Evolutionary conservation across 2,797 vertebrate species (phyloP).

Genomic region (Salarias fasciatus): DNA sequence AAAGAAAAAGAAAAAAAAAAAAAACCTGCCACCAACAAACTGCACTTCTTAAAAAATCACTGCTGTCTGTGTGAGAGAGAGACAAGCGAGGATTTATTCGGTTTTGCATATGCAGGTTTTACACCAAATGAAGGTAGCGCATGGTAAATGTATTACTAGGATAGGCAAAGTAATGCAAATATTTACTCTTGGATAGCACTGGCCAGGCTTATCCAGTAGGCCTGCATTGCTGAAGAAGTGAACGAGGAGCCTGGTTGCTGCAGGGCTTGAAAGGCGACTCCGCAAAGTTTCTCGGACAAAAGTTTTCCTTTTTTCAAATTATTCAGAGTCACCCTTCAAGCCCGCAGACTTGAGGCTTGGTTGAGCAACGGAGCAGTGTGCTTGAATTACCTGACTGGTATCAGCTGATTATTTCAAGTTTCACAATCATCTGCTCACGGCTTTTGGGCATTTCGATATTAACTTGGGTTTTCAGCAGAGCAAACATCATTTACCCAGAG

Average conservation of each 20-base stretch:
- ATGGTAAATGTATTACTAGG: conserved; percentile 47
- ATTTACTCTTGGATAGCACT: conserved; percentile 64
- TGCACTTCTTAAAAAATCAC: conserved; percentile 49
- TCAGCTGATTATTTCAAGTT: neutral
- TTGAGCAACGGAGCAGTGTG: neutral
- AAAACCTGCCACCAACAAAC: conserved; percentile 59
- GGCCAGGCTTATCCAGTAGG: conserved; percentile 28
- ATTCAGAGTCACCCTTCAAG: neutral
- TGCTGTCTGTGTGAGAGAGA: conserved; percentile 25
- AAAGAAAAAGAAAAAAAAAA: neutral
- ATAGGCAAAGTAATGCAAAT: conserved; percentile 59
- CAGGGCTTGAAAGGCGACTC: neutral
- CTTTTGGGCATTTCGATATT: no score
- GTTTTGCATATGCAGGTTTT: conserved; percentile 25
- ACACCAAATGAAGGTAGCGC: conserved; percentile 16
- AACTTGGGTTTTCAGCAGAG: no score
- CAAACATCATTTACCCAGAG: no score
- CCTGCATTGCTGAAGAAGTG: conserved; percentile 31
- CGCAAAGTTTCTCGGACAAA: conserved; percentile 7
- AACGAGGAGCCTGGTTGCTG: neutral
- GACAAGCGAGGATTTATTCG: conserved; percentile 20
- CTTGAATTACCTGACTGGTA: conserved; percentile 1
- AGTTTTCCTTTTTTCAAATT: neutral
- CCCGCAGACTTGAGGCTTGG: neutral
- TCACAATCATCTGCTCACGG: neutral